These are phyloP conservation scores for Myopa tessellatipennis DNA, from an alignment of 2,888 invertebrate species.

Conservation along the genomic window DNA sequence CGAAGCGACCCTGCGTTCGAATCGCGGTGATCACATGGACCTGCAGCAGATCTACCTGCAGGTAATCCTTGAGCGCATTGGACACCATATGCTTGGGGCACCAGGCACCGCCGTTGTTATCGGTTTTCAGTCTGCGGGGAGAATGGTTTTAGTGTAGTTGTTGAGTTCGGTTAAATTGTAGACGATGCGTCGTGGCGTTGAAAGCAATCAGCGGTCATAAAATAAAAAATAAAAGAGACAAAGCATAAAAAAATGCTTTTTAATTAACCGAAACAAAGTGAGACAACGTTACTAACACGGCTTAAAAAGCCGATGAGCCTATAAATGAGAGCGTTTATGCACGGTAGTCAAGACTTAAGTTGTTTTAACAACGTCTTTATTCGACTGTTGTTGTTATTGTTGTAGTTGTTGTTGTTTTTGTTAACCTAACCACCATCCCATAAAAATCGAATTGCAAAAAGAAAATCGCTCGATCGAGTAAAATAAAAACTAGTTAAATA, in stretches of 20 bases:
- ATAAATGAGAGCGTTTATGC: conserved; percentile 22
- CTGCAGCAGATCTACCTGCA: conserved; percentile 78
- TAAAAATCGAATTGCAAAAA: conserved; percentile 12
- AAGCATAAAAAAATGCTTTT: conserved; percentile 22
- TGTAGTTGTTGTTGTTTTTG: conserved; percentile 3
- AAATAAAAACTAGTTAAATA: conserved; percentile 33
- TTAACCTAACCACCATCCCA: not conserved
- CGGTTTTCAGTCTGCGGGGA: conserved; percentile 76
- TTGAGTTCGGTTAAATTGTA: too few relatives aligned
- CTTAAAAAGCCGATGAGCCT: conserved; percentile 5
- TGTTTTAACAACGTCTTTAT: conserved; percentile 17
- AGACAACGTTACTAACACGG: conserved; percentile 17
- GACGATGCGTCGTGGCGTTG: conserved; percentile 4
- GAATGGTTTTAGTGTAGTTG: not conserved
- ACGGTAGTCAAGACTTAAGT: conserved; percentile 28
- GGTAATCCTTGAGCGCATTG: conserved; percentile 78
- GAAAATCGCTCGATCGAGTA: conserved; percentile 2
- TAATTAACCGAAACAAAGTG: conserved; percentile 36
- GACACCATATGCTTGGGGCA: conserved; percentile 82
- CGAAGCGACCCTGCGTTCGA: conserved; percentile 86
- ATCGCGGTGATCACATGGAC: conserved; percentile 77
- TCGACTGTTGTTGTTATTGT: conserved; percentile 18
- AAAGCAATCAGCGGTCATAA: conserved; percentile 6
- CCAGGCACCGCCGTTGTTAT: conserved; percentile 87
- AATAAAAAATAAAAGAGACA: conserved; percentile 1